Base-by-base conservation (phyloP, 2,797 vertebrate genomes). In the Crypturellus tataupa region DNA sequence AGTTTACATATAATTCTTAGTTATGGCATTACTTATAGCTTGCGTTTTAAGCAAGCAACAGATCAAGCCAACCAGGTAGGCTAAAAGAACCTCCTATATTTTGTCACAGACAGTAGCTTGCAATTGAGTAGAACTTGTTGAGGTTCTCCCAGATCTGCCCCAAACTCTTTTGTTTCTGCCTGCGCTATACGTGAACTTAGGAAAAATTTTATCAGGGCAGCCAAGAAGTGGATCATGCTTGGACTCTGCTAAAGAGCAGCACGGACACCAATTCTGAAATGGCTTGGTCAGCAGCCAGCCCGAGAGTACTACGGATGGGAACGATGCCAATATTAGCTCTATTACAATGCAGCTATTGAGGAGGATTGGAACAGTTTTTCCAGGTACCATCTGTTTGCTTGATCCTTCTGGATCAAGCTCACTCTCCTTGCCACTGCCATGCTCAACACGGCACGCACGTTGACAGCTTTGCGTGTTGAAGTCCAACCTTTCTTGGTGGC, bases 361-460 rank as follows among this genome's bases (percentile, higher is more conserved):
- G 63, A 89, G 78, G 35, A 75, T 18, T 23, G 12, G 39, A 63
- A 24, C 27, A 78, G 3, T 8, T 79, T 86, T 67, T 79, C 29
- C 49, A 71, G 17, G 35, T 81, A 29, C 39, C 10, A 63, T 75
- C n/a, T 70, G 2, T 73, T 80, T 62, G 19, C 13, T 51, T 25
- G 24, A 60, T 76, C 46, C 63, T 40, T 72, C 56, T 40, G 40
- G 23, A 25, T 68, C 29, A 55, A 75, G 24, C 35, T 25, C 13
- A 18, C 31, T 70, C 15, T 3, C 21, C 31, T 17, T 69, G 35
- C 24, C 2, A 1, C 31, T 9, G 0, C 12, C 20, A 17, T 1
- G 15, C 59, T 65, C 44, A 37, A 40, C 46, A 12, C 33, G 17
- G 35, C 23, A 46, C 9, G 33, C 8, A 10, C 2, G 1, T 2